These are phyloP conservation scores for Heteractis magnifica DNA, from an alignment of 92 coral and sea anemone species.

Conservation along the genomic window DNA sequence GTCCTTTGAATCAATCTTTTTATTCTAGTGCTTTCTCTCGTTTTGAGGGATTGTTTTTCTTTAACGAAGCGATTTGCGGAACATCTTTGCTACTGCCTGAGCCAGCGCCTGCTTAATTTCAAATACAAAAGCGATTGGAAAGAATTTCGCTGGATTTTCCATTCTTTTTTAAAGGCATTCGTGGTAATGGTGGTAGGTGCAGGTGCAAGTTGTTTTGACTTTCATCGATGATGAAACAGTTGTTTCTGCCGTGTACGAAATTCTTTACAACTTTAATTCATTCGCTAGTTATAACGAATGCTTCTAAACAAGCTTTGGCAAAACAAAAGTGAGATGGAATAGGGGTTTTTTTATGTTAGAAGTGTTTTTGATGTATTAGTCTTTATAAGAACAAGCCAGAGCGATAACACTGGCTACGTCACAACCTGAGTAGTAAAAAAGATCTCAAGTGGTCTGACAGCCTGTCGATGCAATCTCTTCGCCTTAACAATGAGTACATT, in stretches of 20 bases:
- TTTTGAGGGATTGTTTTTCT: too few species aligned
- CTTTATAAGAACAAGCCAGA: background rate
- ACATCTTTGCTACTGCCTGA: too few species aligned
- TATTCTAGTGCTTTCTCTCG: too few species aligned
- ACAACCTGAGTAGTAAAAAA: background rate
- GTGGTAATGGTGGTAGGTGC: too few species aligned
- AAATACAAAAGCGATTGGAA: too few species aligned
- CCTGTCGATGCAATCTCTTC: background rate
- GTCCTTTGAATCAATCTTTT: too few species aligned
- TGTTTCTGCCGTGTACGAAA: too few species aligned
- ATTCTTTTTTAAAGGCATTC: too few species aligned
- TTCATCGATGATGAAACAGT: too few species aligned
- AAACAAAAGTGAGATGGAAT: background rate
- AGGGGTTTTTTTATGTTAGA: background rate
- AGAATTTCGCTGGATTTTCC: too few species aligned
- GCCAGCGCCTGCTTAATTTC: too few species aligned
- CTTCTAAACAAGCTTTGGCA: background rate
- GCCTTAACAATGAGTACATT: background rate
- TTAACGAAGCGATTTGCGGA: too few species aligned
- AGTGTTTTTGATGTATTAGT: conserved; percentile 2
- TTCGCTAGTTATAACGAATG: background rate
- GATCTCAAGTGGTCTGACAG: background rate
- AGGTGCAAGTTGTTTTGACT: background rate
- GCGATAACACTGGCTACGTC: background rate
- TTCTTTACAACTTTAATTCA: background rate